Conservation (phyloP, 2,797 vertebrate species). For the Chloroceryle amazona region DNA sequence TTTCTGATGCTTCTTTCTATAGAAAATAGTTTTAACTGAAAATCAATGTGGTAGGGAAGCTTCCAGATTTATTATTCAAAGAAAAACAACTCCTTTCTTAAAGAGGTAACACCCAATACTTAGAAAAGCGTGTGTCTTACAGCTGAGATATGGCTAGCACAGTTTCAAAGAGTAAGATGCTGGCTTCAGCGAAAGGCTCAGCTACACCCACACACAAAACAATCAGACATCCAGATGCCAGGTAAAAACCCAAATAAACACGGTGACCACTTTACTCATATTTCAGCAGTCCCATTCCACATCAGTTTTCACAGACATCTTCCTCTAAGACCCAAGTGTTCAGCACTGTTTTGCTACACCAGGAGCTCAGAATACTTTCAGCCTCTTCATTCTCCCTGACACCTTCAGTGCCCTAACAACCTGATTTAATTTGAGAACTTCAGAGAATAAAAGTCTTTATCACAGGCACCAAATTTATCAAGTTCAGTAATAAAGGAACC, state of each 20-base stretch:
- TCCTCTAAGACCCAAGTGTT: background rate
- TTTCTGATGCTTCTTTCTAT: background rate
- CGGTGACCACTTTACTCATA: background rate
- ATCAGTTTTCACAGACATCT: background rate
- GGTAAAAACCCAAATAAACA: background rate
- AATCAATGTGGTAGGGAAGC: background rate
- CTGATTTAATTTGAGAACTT: slow-evolving; percentile 33
- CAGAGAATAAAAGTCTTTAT: slow-evolving; percentile 14
- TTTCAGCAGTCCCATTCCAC: background rate
- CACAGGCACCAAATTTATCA: background rate
- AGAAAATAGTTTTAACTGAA: background rate
- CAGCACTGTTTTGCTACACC: background rate
- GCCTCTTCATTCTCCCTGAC: background rate
- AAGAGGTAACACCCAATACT: background rate
- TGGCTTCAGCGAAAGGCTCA: background rate
- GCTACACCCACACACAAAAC: background rate
- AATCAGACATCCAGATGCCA: background rate
- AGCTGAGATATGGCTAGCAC: background rate
- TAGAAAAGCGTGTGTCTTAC: background rate
- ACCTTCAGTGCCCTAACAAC: background rate
- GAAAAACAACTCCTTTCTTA: background rate
- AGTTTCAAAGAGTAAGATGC: background rate
- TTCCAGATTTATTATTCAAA: background rate
- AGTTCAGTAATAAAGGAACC: background rate
- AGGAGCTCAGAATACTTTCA: background rate